Conservation (phyloP, 2,888 invertebrate species). For the Agrilus biguttatus region DNA sequence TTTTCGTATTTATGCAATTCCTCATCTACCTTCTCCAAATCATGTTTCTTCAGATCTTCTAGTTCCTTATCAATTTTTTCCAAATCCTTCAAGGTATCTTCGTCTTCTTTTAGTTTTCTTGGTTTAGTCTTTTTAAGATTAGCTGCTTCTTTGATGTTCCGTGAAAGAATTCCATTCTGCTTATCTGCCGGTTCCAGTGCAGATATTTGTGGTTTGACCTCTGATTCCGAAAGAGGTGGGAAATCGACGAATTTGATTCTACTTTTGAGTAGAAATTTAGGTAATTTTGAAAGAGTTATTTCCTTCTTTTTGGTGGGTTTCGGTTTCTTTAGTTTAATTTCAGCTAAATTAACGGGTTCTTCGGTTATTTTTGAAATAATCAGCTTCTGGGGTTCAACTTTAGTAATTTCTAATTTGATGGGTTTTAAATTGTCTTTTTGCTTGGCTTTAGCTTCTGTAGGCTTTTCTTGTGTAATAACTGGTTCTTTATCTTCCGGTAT, state of each 20-base stretch:
- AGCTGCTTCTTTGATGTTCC: constrained; percentile 47
- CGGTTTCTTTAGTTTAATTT: constrained; percentile 41
- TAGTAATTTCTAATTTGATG: constrained; percentile 13
- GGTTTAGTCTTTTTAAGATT: constrained; percentile 43
- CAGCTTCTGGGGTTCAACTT: constrained; percentile 36
- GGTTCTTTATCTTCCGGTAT: constrained; percentile 14
- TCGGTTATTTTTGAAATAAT: constrained; percentile 41
- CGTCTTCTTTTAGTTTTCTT: constrained; percentile 26
- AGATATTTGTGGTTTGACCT: constrained; percentile 13
- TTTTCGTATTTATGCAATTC: constrained; percentile 10
- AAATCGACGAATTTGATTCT: constrained; percentile 39
- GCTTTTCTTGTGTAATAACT: constrained; percentile 11
- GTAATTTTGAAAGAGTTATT: constrained; percentile 24
- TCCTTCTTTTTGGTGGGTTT: constrained; percentile 28
- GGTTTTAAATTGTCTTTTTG: constrained; percentile 17
- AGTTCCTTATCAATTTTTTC: constrained; percentile 33
- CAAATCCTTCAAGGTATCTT: constrained; percentile 25
- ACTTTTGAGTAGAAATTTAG: constrained; percentile 35
- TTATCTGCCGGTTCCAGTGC: constrained; percentile 37
- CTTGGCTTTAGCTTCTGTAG: no score
- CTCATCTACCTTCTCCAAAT: constrained; percentile 26
- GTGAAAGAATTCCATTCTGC: constrained; percentile 52
- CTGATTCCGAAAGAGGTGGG: constrained; percentile 36
- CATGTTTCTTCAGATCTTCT: constrained; percentile 32
- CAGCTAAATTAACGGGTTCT: constrained; percentile 45